Evolutionary conservation across 2,888 invertebrate genomes (phyloP).

Genomic region (Pogonocherus hispidulus): DNA sequence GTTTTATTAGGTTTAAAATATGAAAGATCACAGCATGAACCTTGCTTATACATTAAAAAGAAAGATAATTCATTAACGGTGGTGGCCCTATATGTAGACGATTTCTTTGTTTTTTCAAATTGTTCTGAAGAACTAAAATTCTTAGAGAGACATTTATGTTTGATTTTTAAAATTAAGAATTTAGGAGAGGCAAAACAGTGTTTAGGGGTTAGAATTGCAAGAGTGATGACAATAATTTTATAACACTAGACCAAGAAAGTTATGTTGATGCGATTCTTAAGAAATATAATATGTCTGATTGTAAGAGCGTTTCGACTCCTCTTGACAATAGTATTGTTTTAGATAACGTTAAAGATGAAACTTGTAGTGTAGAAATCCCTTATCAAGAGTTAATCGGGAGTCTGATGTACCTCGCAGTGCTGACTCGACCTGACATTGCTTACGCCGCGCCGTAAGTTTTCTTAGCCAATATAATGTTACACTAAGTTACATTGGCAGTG

Average conservation of each 20-base stretch:
- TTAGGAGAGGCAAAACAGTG: conserved; percentile 39
- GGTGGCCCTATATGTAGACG: conserved; percentile 49
- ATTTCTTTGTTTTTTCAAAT: conserved; percentile 51
- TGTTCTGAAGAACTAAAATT: conserved; percentile 33
- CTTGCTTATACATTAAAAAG: conserved; percentile 34
- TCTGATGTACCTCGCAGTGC: too few species aligned
- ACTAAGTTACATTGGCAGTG: too few species aligned
- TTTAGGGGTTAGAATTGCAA: conserved; percentile 37
- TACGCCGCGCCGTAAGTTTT: too few species aligned
- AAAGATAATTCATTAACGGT: conserved; percentile 27
- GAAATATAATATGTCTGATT: conserved; percentile 9
- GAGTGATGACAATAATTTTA: conserved; percentile 25
- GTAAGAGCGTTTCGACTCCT: conserved; percentile 24
- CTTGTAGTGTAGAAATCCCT: conserved; percentile 11
- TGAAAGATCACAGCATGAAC: conserved; percentile 29
- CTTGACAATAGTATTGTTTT: conserved; percentile 19
- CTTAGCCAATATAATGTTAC: too few species aligned
- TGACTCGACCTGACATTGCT: too few species aligned
- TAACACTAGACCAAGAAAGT: conserved; percentile 39
- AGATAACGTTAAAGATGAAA: conserved; percentile 9
- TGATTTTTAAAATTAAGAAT: conserved; percentile 44
- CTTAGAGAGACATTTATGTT: conserved; percentile 39
- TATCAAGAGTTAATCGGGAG: too few species aligned
- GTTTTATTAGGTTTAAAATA: conserved; percentile 4
- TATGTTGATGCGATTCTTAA: conserved; percentile 32